Evolutionary conservation across 2,888 invertebrate species (phyloP).

Genomic region (Agrochola lychnidis): DNA sequence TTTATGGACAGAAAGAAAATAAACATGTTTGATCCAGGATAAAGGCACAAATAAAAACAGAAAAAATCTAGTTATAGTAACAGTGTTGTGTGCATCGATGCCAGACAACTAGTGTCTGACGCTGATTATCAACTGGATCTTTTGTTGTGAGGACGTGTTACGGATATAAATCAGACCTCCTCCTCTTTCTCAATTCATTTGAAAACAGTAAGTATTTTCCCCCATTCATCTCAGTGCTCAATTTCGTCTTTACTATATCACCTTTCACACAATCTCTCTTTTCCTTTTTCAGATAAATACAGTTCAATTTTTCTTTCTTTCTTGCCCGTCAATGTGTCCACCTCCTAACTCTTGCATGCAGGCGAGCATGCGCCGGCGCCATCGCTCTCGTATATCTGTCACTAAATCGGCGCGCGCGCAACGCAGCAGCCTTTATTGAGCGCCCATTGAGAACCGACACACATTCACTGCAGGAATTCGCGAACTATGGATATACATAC

Average conservation of each 20-base stretch:
- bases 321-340: slow-evolving; percentile 1
- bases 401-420: slow-evolving; percentile 59
- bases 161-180: not conserved
- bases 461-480: slow-evolving; percentile 53
- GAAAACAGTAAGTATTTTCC: not conserved
- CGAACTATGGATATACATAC: slow-evolving; percentile 6
- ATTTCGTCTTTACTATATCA: not conserved
- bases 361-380: slow-evolving; percentile 61
- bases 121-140: not conserved
- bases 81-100: not conserved
- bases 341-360: slow-evolving; percentile 34
- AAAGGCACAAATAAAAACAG: not conserved
- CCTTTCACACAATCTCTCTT: not conserved
- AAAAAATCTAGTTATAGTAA: not conserved
- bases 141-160: not conserved
- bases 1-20: not conserved
- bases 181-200: not conserved
- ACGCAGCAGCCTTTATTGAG: slow-evolving; percentile 54
- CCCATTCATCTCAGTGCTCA: not conserved
- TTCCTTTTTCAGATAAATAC: not conserved
- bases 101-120: not conserved
- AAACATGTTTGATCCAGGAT: not conserved
- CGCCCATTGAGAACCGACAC: slow-evolving; percentile 55
- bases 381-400: slow-evolving; percentile 71
- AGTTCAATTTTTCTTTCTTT: not conserved